A percentile compares a stretch with the other conserved stretches of the same genome.
Evolutionary conservation across 2,888 invertebrate genomes (phyloP).

Genomic region (Drosophila prostipennis): DNA sequence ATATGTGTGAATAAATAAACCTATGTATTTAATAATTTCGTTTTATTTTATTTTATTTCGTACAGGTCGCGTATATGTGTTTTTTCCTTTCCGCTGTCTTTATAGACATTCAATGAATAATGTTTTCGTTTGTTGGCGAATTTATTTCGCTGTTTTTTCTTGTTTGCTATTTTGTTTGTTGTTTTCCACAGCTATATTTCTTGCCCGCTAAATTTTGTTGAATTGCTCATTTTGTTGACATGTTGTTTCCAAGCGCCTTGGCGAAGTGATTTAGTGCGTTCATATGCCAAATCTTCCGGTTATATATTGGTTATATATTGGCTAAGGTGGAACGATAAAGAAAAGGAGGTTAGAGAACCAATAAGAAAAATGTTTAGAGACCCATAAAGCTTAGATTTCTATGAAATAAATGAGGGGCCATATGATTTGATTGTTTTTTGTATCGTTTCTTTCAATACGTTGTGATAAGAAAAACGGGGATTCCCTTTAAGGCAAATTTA

Average conservation of each 20-base stretch:
- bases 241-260: constrained; percentile 74
- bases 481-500: background rate
- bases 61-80: constrained; percentile 44
- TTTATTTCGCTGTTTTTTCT: constrained; percentile 32
- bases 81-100: constrained; percentile 61
- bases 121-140: constrained; percentile 73
- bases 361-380: constrained; percentile 12
- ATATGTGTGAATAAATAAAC: constrained; percentile 18
- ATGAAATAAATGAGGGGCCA: background rate
- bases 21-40: constrained; percentile 27
- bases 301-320: constrained; percentile 41
- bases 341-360: constrained; percentile 14
- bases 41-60: constrained; percentile 49
- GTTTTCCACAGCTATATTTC: constrained; percentile 57
- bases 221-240: constrained; percentile 80
- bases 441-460: too few species aligned
- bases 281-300: constrained; percentile 72
- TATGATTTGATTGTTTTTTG: background rate
- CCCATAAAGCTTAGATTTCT: constrained; percentile 3
- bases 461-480: background rate
- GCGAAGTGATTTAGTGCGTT: constrained; percentile 72
- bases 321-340: constrained; percentile 15
- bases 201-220: constrained; percentile 67
- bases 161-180: constrained; percentile 21
- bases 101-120: constrained; percentile 80